Percentiles rank a stretch among this genome's conserved stretches.
Evolutionary conservation across 2,888 invertebrate genomes (phyloP).

Genomic region (Zeuzera pyrina): DNA sequence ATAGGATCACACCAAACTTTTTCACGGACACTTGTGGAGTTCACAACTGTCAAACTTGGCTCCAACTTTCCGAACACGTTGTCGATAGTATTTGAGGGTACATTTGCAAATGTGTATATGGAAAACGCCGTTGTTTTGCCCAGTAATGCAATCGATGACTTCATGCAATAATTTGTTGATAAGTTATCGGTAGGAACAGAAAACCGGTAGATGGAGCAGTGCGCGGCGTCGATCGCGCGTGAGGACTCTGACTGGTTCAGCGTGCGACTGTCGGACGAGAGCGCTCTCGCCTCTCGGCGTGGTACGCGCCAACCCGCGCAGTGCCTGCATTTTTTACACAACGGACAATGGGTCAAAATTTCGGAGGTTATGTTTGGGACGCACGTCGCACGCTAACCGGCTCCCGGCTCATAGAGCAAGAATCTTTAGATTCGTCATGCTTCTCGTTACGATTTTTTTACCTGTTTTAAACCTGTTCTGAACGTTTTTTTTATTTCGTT

Average conservation of each 20-base stretch:
- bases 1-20: slow-evolving; percentile 52
- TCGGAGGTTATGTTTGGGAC: slow-evolving; percentile 51
- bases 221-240: slow-evolving; percentile 39
- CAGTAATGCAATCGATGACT: slow-evolving; percentile 69
- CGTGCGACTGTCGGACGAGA: slow-evolving; percentile 6
- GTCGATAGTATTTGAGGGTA: slow-evolving; percentile 11
- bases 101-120: slow-evolving; percentile 11
- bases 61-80: slow-evolving; percentile 8
- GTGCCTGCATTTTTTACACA: slow-evolving; percentile 57
- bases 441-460: too few species aligned
- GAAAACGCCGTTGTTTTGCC: slow-evolving; percentile 1
- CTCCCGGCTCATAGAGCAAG: too few species aligned
- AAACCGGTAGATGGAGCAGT: slow-evolving; percentile 26
- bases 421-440: too few species aligned
- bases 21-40: slow-evolving; percentile 62
- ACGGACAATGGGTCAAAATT: slow-evolving; percentile 47
- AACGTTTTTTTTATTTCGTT: too few species aligned
- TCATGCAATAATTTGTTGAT: slow-evolving; percentile 63
- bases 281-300: slow-evolving; percentile 8
- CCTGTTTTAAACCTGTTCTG: too few species aligned
- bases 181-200: slow-evolving; percentile 53
- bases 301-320: slow-evolving; percentile 20
- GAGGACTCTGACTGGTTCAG: slow-evolving; percentile 40
- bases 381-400: too few species aligned
- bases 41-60: slow-evolving; percentile 47